Conservation (phyloP, 2,113 vertebrate species). For the Pelusios castaneus region DNA sequence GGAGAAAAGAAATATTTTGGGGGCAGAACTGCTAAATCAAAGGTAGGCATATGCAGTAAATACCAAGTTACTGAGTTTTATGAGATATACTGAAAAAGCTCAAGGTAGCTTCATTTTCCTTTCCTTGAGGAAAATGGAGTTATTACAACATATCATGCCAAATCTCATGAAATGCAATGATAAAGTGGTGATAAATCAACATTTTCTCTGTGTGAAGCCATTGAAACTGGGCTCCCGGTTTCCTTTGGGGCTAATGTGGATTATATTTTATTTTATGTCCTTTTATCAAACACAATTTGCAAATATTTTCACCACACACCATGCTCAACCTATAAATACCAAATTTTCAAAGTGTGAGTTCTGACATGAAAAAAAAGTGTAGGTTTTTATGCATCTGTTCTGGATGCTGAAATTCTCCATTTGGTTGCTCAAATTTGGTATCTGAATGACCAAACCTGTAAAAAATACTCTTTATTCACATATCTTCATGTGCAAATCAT, state of each 20-base stretch:
- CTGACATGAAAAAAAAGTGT: not conserved
- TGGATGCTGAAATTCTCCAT: not conserved
- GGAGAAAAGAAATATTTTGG: conserved; percentile 59
- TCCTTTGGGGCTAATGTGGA: not conserved
- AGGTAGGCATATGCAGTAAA: conserved; percentile 63
- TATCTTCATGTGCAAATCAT: not conserved
- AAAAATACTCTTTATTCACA: not conserved
- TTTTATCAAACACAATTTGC: not conserved
- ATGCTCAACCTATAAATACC: not conserved
- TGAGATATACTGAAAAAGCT: conserved; percentile 66
- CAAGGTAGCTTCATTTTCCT: conserved; percentile 54
- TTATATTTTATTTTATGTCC: not conserved
- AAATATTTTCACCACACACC: not conserved
- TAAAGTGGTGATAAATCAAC: conserved; percentile 36
- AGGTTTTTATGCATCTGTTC: not conserved
- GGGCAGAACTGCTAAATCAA: conserved; percentile 67
- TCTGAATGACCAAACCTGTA: not conserved
- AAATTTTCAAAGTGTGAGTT: not conserved
- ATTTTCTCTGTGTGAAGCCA: conserved; percentile 5
- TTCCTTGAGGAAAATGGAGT: conserved; percentile 68
- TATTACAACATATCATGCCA: conserved; percentile 60
- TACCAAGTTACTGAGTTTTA: conserved; percentile 34
- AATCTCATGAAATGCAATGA: conserved; percentile 41
- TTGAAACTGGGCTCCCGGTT: not conserved
- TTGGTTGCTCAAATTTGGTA: not conserved